A percentile compares a stretch with the other conserved stretches of the same genome.
phyloP scores from a whole-genome alignment of 92 coral and sea anemone genomes.

The Paramuricea clavata region DNA sequence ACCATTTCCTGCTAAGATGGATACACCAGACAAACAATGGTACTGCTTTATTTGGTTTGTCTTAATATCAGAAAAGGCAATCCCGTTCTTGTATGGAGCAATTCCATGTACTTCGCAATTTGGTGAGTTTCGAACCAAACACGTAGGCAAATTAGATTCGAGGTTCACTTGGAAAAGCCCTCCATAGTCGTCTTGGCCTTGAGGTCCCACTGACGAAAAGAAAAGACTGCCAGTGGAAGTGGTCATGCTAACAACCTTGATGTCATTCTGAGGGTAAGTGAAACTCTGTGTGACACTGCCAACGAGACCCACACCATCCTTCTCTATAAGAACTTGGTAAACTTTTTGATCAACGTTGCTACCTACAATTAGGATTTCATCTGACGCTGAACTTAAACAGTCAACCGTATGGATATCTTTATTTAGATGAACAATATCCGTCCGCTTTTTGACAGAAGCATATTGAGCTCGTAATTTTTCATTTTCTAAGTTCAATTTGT shows the following conservation, averaged over 20 bases:
- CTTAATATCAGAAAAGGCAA: conserved; percentile 65
- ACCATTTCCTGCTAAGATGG: conserved; percentile 63
- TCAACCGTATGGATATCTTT: conserved; percentile 35
- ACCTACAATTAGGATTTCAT: conserved; percentile 61
- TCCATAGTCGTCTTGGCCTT: conserved; percentile 19
- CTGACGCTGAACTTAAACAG: conserved; percentile 63
- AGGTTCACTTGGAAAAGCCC: too few relatives aligned
- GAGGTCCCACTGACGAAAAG: conserved; percentile 65
- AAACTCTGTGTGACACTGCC: conserved; percentile 63
- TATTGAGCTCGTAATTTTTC: conserved; percentile 49
- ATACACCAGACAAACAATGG: conserved; percentile 56
- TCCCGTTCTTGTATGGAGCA: conserved; percentile 60
- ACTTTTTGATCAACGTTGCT: conserved; percentile 44
- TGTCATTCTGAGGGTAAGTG: conserved; percentile 46
- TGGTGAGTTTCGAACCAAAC: conserved; percentile 31
- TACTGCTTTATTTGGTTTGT: conserved; percentile 62
- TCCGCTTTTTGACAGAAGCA: conserved; percentile 47
- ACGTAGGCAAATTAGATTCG: conserved; percentile 27
- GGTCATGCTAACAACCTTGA: conserved; percentile 62
- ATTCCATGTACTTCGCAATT: conserved; percentile 63
- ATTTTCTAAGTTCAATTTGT: conserved; percentile 34
- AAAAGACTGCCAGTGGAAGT: conserved; percentile 41
- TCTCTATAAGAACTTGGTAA: conserved; percentile 62
- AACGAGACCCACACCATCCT: too few relatives aligned
- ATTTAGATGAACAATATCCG: conserved; percentile 58